A percentile compares a stretch with the other conserved stretches of the same genome.
Evolutionary conservation across 2,888 invertebrate genomes (phyloP).

Genomic region (Parasteatoda lunata): DNA sequence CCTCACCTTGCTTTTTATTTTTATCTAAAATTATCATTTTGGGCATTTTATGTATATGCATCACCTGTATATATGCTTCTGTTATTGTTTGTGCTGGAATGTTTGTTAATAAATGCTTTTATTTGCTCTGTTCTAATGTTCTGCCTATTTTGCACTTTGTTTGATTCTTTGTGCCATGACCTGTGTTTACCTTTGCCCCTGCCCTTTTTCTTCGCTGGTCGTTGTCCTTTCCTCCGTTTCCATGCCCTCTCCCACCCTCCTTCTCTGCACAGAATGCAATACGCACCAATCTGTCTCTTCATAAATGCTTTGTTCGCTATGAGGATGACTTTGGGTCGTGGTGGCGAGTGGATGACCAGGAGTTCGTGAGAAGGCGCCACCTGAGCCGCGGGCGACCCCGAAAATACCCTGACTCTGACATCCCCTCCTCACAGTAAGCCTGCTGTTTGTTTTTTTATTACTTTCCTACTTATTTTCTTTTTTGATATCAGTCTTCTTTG

Average conservation of each 20-base stretch:
- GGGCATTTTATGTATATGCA: conserved; percentile 31
- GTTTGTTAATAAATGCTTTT: conserved; percentile 49
- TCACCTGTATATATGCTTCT: conserved; percentile 32
- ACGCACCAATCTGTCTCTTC: conserved; percentile 99
- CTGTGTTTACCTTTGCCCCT: conserved; percentile 10
- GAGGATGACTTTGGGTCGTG: conserved; percentile 99
- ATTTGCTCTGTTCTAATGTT: conserved; percentile 49
- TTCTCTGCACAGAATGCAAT: conserved; percentile 84
- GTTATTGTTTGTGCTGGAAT: conserved; percentile 53
- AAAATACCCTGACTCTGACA: conserved; percentile 68
- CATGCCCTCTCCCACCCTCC: conserved; percentile 39
- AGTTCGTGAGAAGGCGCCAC: conserved; percentile 97
- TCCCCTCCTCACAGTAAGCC: conserved; percentile 69
- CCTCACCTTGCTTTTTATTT: conserved; percentile 16
- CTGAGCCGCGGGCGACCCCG: conserved; percentile 93
- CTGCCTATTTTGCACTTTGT: conserved; percentile 28
- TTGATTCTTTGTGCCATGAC: conserved; percentile 14
- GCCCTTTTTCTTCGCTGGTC: conserved; percentile 10
- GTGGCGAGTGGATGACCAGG: conserved; percentile 99
- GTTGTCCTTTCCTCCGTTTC: conserved; percentile 12
- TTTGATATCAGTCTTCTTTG: conserved; percentile 15
- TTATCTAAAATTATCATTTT: conserved; percentile 31
- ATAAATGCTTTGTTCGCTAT: conserved; percentile 99
- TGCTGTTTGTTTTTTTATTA: conserved; percentile 61
- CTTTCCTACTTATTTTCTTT: conserved; percentile 66